Base-by-base conservation (phyloP, 2,797 vertebrate genomes). In the Petrocephalus schoutedeni region DNA sequence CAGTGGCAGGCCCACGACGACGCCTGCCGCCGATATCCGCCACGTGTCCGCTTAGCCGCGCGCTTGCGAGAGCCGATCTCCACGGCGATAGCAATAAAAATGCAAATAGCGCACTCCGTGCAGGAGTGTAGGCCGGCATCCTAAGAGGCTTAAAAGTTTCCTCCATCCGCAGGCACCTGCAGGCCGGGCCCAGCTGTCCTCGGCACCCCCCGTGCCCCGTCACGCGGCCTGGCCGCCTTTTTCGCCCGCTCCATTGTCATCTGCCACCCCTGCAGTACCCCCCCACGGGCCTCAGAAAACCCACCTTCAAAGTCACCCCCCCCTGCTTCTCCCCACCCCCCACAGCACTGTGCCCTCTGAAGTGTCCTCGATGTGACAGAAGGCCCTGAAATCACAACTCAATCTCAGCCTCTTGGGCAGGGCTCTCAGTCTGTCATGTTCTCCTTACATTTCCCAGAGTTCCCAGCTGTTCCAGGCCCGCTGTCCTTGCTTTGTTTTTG, bases 11-110 rank as follows among this genome's bases (percentile, higher is more conserved):
- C 85, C 88, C 85, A 53, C 23, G 49, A 53, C 89, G 36, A 5
- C 41, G 4, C 53, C 87, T 83, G 64, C 88, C 58, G 53, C 41
- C 80, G 90, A 89, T 9, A 1, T 19, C 51, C 1, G 1, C 59
- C 53, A 7, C 74, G 80, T 83, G 77, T 88, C 9, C 85, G 41
- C 32, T 67, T 54, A 54, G n/a, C 32, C 67, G n/a, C 87, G 51
- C 10, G 0, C 90, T 77, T 86, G 23, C 61, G 77, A 58, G 88
- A 88, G 88, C 59, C 89, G 90, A 92, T 91, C 92, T 32, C 91
- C 93, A 91, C 86, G 89, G 91, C 90, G 93, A 90, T 80, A 89
- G 91, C 89, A 92, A 93, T 94, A 95, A 94, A 95, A 93, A 95
- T 94, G 93, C 89, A 88, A 95, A 95, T 94, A 89, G 41, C 59